phyloP scores from a whole-genome alignment of 2,113 vertebrate species.

The Catharus bicknelli region DNA sequence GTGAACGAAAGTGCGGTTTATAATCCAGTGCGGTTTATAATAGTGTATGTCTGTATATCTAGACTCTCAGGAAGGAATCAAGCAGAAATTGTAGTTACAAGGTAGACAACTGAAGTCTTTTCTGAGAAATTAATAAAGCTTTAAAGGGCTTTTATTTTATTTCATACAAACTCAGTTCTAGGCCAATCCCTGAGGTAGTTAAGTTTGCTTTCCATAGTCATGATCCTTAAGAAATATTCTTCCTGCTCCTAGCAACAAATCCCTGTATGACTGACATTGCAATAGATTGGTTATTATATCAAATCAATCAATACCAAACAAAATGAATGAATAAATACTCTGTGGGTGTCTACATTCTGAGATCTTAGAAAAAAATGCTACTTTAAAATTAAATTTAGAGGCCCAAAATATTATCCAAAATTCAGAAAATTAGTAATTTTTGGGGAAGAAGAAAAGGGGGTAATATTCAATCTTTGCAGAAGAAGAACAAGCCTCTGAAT shows the following conservation, averaged over 20 bases:
- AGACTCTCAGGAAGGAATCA: neutral
- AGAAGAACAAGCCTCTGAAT: neutral
- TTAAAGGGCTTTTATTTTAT: neutral
- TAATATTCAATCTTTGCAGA: neutral
- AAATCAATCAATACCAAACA: neutral
- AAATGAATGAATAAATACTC: neutral
- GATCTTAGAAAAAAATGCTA: neutral
- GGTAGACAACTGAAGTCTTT: neutral
- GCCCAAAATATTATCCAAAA: neutral
- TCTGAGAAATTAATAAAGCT: neutral
- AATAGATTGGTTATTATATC: neutral
- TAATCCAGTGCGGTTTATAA: too few relatives aligned
- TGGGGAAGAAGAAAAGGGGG: neutral
- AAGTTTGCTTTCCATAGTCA: neutral
- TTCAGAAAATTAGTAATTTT: neutral
- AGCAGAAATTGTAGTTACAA: neutral
- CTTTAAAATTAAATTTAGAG: neutral
- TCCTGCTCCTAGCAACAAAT: neutral
- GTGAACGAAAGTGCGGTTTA: too few relatives aligned
- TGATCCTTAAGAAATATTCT: neutral
- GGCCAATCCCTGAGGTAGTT: neutral
- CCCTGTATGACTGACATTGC: neutral
- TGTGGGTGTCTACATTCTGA: neutral
- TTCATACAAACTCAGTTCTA: neutral
- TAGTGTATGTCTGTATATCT: neutral